phyloP scores from a whole-genome alignment of 2,797 vertebrate genomes.

The Acanthopagrus latus region DNA sequence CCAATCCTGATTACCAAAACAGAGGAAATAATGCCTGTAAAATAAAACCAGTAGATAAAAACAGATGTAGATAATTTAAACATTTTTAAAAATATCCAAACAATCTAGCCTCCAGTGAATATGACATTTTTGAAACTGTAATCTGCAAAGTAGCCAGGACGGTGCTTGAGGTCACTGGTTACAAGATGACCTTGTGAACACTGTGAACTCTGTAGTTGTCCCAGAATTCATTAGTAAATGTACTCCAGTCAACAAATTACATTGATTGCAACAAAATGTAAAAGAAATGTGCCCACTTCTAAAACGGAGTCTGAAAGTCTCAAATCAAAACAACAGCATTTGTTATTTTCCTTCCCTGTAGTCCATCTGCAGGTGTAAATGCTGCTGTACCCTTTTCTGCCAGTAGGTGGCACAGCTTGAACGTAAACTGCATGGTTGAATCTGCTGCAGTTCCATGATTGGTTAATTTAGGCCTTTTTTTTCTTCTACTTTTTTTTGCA shows the following conservation, averaged over 20 bases:
- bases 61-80: background rate
- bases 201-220: background rate
- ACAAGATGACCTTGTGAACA: background rate
- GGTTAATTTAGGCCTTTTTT: background rate
- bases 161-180: background rate
- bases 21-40: background rate
- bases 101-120: background rate
- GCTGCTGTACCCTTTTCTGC: background rate
- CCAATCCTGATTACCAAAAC: background rate
- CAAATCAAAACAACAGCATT: background rate
- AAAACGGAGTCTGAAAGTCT: background rate
- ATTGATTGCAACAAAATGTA: background rate
- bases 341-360: background rate
- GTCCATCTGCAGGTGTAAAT: background rate
- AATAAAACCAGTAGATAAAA: background rate
- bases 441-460: background rate
- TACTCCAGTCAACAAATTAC: background rate
- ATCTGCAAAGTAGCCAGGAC: background rate
- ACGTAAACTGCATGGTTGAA: background rate
- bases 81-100: background rate
- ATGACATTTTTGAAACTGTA: background rate
- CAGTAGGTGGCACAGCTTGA: conserved; percentile 5
- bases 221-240: background rate
- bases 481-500: background rate
- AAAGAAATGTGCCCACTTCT: background rate